Base-by-base conservation (phyloP, 1,140 invertebrate species). In the Drosophila repletoides region DNA sequence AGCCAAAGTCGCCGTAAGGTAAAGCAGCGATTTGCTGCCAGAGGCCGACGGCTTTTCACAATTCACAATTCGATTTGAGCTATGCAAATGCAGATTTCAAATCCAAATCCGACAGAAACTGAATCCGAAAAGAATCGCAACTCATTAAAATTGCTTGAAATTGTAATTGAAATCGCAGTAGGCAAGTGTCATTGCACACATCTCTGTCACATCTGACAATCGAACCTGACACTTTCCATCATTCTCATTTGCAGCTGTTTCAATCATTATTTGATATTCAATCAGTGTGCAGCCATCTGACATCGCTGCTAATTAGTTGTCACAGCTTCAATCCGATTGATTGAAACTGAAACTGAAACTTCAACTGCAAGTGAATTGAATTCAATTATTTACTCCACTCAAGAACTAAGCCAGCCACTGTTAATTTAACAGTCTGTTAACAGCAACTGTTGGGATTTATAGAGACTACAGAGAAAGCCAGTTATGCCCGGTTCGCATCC, bases 1-100 rank as follows among this genome's bases (percentile, higher is more conserved):
- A 49, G 55, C 46, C 46, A 46, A 52, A 61, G n/a, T n/a, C 10
- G 43, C 40, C 38, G 40, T 79, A 71, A 75, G 76, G 65, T 40
- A 69, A 60, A 28, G 24, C n/a, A n/a, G 38, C 17, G n/a, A 46
- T 46, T 46, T 56, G 60, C 60, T 52, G 51, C 48, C 68, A 76
- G 36, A 81, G 76, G 76, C 72, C 76, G 53, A 64, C 76, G 55
- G 72, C 76, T 81, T 81, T 76, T 80, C 76, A 72, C 46, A 65
- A 76, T 40, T 76, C 52, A 12, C 43, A 63, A 55, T 43, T 14
- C 15, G 26, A 34, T 48, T 49, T 38, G 34, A 31, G 6, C 26
- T 75, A 75, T 79, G 71, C 72, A 75, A 80, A 77, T 61, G 19
- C 15, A 14, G 15, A 21, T 12, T 21, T 7, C 12, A 10, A 22